phyloP scores from a whole-genome alignment of 2,113 vertebrate genomes.

The Ia io region DNA sequence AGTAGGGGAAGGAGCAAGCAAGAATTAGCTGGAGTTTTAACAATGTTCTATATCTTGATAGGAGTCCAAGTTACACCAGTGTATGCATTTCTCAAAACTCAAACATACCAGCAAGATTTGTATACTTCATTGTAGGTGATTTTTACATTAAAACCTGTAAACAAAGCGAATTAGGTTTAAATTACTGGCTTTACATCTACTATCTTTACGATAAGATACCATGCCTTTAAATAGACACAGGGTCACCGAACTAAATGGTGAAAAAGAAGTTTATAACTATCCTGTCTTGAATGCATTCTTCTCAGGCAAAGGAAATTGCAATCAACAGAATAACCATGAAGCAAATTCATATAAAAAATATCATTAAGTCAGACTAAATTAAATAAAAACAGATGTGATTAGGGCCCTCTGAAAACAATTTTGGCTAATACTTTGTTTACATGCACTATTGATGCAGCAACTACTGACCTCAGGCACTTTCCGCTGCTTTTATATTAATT shows the following conservation, averaged over 20 bases:
- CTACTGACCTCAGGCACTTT: slow-evolving; percentile 72
- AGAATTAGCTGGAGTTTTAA: rapidly evolving
- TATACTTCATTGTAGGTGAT: neutral
- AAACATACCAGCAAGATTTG: neutral
- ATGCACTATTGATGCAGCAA: slow-evolving; percentile 72
- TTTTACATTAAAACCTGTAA: neutral
- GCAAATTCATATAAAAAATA: slow-evolving; percentile 79
- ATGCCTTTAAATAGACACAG: neutral
- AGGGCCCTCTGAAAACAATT: slow-evolving; percentile 77
- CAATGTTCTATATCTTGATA: neutral
- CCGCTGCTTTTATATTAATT: slow-evolving; percentile 79
- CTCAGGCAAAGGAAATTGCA: slow-evolving; percentile 70
- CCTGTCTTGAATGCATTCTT: slow-evolving; percentile 27
- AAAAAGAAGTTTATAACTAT: slow-evolving; percentile 54
- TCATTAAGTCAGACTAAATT: slow-evolving; percentile 79
- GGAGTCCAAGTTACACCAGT: neutral
- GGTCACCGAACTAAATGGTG: neutral
- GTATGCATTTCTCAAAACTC: neutral
- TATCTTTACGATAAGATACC: neutral
- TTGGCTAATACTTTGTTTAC: slow-evolving; percentile 77
- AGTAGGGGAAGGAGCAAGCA: neutral
- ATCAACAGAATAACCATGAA: slow-evolving; percentile 73
- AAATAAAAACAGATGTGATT: slow-evolving; percentile 82
- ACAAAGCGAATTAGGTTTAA: neutral
- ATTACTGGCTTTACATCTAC: neutral